A percentile compares a stretch with the other conserved stretches of the same genome.
Conservation (phyloP, 2,113 vertebrate genomes). For the Lepidothrix coronata region DNA sequence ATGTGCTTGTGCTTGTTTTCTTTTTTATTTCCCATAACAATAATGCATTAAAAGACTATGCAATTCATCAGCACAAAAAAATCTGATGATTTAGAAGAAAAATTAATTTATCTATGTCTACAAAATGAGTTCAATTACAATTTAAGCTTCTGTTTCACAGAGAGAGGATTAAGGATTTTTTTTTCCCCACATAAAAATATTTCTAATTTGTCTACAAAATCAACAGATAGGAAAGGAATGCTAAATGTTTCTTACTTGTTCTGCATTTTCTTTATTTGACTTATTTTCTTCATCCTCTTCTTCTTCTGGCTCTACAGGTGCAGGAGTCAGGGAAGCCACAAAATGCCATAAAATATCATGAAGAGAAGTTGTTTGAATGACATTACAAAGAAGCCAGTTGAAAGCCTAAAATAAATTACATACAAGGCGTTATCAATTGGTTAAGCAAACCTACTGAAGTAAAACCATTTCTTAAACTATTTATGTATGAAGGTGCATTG, state of each 20-base stretch:
- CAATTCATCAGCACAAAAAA: neutral
- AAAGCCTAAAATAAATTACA: slow-evolving; percentile 83
- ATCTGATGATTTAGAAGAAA: neutral
- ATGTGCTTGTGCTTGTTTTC: neutral
- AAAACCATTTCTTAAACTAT: neutral
- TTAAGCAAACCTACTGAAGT: neutral
- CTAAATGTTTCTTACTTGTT: slow-evolving; percentile 79
- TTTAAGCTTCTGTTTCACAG: neutral
- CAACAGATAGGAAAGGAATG: neutral
- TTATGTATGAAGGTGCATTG: neutral
- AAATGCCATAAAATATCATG: slow-evolving; percentile 99
- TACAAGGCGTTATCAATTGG: neutral
- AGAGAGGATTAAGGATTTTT: neutral
- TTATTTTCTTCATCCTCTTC: slow-evolving; percentile 98
- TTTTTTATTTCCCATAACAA: neutral
- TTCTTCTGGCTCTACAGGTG: slow-evolving; percentile 91
- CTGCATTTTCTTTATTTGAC: slow-evolving; percentile 90
- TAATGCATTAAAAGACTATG: neutral
- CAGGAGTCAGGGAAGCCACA: slow-evolving; percentile 95
- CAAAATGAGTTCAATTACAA: neutral
- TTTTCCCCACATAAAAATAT: neutral
- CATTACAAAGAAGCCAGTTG: slow-evolving; percentile 98
- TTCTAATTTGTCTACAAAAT: neutral
- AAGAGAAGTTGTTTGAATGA: slow-evolving; percentile 96
- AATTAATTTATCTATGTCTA: neutral